Evolutionary conservation across 2,797 vertebrate genomes (phyloP), one percentile per base, ranked within the genome.

Genomic region (Synanceia verrucosa): DNA sequence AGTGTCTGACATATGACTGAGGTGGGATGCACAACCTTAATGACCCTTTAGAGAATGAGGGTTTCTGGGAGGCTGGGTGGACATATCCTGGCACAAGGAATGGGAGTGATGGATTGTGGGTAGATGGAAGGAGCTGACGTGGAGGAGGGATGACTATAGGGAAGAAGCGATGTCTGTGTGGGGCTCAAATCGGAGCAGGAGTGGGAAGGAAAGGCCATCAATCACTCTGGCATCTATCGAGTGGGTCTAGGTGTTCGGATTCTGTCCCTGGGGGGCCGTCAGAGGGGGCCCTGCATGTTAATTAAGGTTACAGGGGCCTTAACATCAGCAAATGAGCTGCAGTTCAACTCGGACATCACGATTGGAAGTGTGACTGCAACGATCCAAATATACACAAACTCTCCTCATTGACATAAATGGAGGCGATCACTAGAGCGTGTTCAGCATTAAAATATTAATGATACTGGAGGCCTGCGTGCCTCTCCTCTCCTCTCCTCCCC

Each of bases 171-270:
- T 52, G 65, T 63, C 66, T 75, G 66, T 39, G 48, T 11, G 43
- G 41, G 83, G 77, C 76, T 84, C 65, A 80, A 77, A 87, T 65
- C 43, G 19, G 71, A 33, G 79, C 53, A 48, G 65, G 62, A 77
- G 64, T 29, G 34, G 41, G 63, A 60, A 60, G 81, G 78, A 78
- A 61, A 65, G 71, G 65, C 70, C 86, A 93, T 93, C 92, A 86
- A 92, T 93, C 92, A 91, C 78, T 60, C 24, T 82, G 86, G 79
- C 86, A 10, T 82, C 73, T 89, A 93, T 92, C 76, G 90, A 91
- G 87, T 89, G 76, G 78, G 77, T 82, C 78, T 83, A 70, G 87
- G 79, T 88, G 88, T 84, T 83, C 11, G n/a, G 76, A 63, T 59
- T 53, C 21, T 1, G 59, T 90, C 90, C 91, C 91, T 19, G 68